phyloP scores from a whole-genome alignment of 2,113 vertebrate genomes.

The Anoplopoma fimbria region DNA sequence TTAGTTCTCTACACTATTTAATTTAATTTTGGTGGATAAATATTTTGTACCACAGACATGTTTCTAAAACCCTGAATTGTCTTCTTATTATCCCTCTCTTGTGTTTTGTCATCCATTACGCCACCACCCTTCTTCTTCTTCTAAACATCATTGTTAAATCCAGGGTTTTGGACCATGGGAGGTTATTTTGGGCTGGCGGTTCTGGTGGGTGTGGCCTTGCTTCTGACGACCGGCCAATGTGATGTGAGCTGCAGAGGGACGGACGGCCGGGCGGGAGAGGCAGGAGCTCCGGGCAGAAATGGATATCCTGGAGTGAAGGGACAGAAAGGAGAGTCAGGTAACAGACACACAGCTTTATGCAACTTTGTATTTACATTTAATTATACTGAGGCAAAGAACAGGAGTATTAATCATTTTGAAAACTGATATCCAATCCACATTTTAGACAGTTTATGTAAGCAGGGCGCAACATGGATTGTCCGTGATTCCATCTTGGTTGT shows the following conservation, averaged over 20 bases:
- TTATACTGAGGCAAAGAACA: too few relatives aligned
- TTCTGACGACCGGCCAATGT: constrained; percentile 48
- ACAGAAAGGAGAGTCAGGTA: constrained; percentile 88
- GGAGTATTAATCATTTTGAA: too few relatives aligned
- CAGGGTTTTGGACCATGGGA: constrained; percentile 56
- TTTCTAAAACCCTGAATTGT: neutral
- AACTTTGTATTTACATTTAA: neutral
- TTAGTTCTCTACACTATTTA: neutral
- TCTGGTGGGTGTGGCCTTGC: constrained; percentile 53
- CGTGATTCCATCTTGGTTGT: too few relatives aligned
- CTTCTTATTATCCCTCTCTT: neutral
- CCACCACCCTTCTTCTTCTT: neutral
- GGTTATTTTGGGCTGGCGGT: constrained; percentile 18
- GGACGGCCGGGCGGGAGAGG: constrained; percentile 65
- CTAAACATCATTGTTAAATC: neutral
- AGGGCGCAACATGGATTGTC: too few relatives aligned
- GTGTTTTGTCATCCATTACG: neutral
- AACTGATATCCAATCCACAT: too few relatives aligned
- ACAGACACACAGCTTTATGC: neutral
- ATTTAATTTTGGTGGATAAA: neutral
- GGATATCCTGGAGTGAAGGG: constrained; percentile 85
- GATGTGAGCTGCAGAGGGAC: constrained; percentile 50
- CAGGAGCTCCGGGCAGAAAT: constrained; percentile 77
- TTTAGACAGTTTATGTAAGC: too few relatives aligned
- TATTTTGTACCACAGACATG: neutral